phyloP scores from a whole-genome alignment of 1,140 invertebrate genomes.

The Lithobius niger region DNA sequence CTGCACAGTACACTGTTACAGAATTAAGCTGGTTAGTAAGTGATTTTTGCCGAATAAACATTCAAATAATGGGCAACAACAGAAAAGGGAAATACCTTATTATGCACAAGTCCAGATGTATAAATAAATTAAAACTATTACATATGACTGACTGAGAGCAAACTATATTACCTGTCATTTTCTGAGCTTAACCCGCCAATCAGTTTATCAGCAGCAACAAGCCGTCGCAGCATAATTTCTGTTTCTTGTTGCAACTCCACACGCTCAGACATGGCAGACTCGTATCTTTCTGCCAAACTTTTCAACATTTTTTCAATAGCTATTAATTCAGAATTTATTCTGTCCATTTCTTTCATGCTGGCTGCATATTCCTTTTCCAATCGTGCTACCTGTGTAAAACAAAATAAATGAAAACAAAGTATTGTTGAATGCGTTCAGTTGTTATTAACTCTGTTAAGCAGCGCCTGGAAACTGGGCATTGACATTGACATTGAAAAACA shows the following conservation, averaged over 20 bases:
- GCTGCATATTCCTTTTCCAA: constrained; percentile 49
- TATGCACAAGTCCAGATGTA: too few species aligned
- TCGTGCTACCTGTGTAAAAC: constrained; percentile 39
- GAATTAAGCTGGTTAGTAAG: too few species aligned
- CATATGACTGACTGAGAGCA: neutral
- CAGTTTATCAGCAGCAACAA: constrained; percentile 69
- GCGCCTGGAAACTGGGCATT: too few species aligned
- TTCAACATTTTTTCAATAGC: constrained; percentile 52
- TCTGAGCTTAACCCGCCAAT: constrained; percentile 69
- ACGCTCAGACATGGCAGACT: constrained; percentile 54
- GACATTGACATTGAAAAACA: too few species aligned
- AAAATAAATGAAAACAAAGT: too few species aligned
- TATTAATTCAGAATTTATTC: constrained; percentile 56
- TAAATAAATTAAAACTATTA: too few species aligned
- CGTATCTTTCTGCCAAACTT: constrained; percentile 56
- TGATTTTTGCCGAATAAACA: too few species aligned
- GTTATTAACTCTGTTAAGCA: too few species aligned
- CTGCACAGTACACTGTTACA: too few species aligned
- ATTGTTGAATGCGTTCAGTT: too few species aligned
- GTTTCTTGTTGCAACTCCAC: constrained; percentile 68
- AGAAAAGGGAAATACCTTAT: too few species aligned
- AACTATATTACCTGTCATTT: constrained; percentile 43
- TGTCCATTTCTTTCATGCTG: constrained; percentile 52
- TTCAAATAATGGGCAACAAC: too few species aligned
- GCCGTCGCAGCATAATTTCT: constrained; percentile 59